Evolutionary conservation across 2,888 invertebrate genomes (phyloP), one percentile per base, ranked within the genome.

Genomic region (Callyntrura guangdongensis): DNA sequence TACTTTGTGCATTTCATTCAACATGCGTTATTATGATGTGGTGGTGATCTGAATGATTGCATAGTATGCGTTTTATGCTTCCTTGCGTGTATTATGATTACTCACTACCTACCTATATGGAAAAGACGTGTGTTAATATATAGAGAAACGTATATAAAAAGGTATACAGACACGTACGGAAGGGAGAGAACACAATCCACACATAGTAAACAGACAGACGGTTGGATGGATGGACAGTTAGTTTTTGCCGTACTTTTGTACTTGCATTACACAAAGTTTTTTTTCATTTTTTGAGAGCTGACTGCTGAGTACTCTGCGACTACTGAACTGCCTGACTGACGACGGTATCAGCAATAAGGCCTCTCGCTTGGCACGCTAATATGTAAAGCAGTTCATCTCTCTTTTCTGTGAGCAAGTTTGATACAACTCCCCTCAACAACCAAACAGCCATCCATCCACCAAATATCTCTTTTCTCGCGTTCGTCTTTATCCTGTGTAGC

Each of bases 361-460:
- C 36, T 36, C 36, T 36, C 36, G n/a, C 12, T 22, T 77, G 36
- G 47, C 17, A 77, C 11, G 77, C 56, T 27, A 27, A 79, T 36
- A 81, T 27, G 36, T 81, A 81, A 81, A 81, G 81, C 81, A 81
- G 81, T 81, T 81, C 81, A 81, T 81, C 81, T 81, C 45, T 81
- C 59, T 81, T 8, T 2, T 69, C 14, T 45, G 45, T n/a, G 22
- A 4, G 27, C 17, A 22, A 69, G 69, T 81, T 81, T 81, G 61
- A 81, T 81, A 81, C 61, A 59, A 61, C 59, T 61, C 59, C 81
- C 81, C 61, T 61, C 61, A 72, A n/a, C 67, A 67, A 67, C 67
- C 9, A 61, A 67, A 67, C 20, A 67, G 12, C 25, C 20, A 11
- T 72, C n/a, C 72, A 72, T 12, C 14, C 36, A 72, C 3, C 17